These are phyloP conservation scores for Germaria angustata DNA, from an alignment of 2,888 invertebrate species.

Conservation along the genomic window DNA sequence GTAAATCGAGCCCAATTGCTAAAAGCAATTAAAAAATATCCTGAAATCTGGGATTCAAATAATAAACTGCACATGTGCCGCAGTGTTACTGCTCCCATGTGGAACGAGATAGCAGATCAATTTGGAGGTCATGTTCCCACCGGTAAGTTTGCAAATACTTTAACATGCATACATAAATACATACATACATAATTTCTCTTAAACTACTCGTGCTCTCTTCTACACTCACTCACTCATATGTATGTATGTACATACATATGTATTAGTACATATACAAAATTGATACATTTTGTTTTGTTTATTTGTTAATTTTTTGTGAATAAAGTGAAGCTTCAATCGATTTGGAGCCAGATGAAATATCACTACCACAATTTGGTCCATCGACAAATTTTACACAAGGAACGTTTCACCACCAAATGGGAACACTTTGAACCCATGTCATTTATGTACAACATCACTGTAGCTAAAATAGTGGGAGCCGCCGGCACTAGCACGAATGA, in stretches of 20 bases:
- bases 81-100: conserved; percentile 78
- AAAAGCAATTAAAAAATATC: conserved; percentile 77
- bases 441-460: conserved; percentile 77
- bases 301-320: not conserved
- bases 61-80: conserved; percentile 78
- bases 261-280: not conserved
- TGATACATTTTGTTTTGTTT: not conserved
- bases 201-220: conserved; percentile 8
- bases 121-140: conserved; percentile 78
- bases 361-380: conserved; percentile 77
- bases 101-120: conserved; percentile 78
- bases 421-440: conserved; percentile 78
- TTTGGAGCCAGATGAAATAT: conserved; percentile 78
- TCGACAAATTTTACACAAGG: conserved; percentile 76
- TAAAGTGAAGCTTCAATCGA: conserved; percentile 75
- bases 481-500: conserved; percentile 62
- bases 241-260: not conserved
- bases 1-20: conserved; percentile 77
- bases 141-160: conserved; percentile 70
- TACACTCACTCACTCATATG: conserved; percentile 17
- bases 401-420: conserved; percentile 77
- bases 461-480: conserved; percentile 76
- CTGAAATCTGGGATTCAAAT: conserved; percentile 77
- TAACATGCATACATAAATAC: not conserved
- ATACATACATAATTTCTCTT: not conserved